Conservation (phyloP, 2,797 vertebrate genomes). For the Pyrocephalus nanus region DNA sequence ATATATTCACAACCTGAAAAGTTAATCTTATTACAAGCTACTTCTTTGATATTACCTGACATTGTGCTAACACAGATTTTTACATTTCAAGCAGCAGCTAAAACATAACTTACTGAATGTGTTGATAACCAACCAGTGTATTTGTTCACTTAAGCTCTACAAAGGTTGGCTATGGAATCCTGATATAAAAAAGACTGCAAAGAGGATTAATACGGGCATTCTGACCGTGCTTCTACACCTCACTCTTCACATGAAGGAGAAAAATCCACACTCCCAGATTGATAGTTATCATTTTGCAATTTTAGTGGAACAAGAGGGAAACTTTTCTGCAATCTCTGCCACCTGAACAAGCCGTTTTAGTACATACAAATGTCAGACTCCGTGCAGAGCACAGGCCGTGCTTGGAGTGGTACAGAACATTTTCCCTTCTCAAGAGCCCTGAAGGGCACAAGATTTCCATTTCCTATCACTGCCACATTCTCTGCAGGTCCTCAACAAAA, state of each 20-base stretch:
- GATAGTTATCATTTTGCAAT: constrained; percentile 5
- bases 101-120: constrained; percentile 58
- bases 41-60: constrained; percentile 62
- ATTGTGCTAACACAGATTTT: constrained; percentile 62
- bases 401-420: neutral
- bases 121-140: constrained; percentile 29
- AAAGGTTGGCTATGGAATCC: constrained; percentile 51
- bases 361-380: neutral
- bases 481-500: neutral
- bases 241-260: neutral
- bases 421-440: neutral
- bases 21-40: constrained; percentile 68
- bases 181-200: constrained; percentile 1
- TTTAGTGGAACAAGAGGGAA: constrained; percentile 28
- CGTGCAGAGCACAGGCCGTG: neutral
- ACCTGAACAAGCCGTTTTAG: constrained; percentile 7
- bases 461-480: neutral
- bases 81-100: constrained; percentile 57
- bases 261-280: neutral
- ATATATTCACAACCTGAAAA: constrained; percentile 58
- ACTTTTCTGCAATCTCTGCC: neutral
- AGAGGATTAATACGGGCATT: constrained; percentile 41
- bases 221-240: neutral
- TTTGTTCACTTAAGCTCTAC: constrained; percentile 63
- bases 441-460: neutral